phyloP scores from a whole-genome alignment of 1,140 invertebrate species.

The Calliphora vicina region DNA sequence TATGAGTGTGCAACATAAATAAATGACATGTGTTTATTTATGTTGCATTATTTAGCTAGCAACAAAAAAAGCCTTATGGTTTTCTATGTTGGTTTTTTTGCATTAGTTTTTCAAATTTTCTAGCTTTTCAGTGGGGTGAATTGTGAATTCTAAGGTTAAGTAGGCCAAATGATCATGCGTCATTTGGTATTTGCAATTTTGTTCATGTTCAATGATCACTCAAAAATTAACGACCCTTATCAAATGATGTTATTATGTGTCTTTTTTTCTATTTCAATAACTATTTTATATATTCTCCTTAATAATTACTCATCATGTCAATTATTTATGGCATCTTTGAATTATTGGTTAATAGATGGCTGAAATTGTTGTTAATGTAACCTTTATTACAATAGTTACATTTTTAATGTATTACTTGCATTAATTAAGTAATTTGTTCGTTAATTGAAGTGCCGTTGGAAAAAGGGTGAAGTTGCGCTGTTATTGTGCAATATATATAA shows the following conservation, averaged over 20 bases:
- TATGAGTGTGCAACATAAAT: neutral
- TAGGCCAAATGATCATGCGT: neutral
- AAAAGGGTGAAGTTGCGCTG: too few species aligned
- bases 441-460: too few species aligned
- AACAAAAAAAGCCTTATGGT: neutral
- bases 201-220: neutral
- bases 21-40: constrained; percentile 8
- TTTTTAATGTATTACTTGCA: too few species aligned
- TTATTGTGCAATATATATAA: too few species aligned
- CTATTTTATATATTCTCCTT: neutral
- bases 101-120: neutral
- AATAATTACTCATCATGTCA: constrained; percentile 21
- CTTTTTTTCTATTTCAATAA: neutral
- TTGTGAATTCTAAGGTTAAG: neutral
- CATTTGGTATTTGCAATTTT: constrained; percentile 21
- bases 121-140: neutral
- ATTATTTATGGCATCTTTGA: constrained; percentile 4
- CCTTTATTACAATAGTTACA: neutral
- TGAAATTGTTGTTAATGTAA: neutral
- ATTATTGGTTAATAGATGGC: neutral
- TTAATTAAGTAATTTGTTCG: too few species aligned
- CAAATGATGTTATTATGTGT: constrained; percentile 4
- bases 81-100: neutral
- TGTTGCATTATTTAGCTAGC: neutral
- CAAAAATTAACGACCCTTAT: neutral